Conservation (phyloP, 1,140 invertebrate genomes). For the Pantala flavescens region DNA sequence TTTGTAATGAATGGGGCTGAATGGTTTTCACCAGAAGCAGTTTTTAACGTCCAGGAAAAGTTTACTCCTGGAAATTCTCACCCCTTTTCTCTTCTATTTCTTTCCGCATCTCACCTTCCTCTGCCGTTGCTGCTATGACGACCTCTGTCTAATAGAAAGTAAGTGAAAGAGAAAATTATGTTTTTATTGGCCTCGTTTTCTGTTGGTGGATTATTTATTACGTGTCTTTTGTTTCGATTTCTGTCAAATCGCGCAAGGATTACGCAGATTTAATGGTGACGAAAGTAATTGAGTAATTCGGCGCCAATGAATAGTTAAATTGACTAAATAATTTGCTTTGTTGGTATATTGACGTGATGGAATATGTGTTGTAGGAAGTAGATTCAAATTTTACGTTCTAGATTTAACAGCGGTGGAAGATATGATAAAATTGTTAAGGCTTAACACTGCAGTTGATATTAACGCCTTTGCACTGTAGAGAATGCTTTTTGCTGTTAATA, state of each 20-base stretch:
- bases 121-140: constrained; percentile 6
- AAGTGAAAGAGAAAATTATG: neutral
- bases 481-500: neutral
- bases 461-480: neutral
- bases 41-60: neutral
- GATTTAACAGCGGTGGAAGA: neutral
- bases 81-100: constrained; percentile 5
- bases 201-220: neutral
- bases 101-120: neutral
- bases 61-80: neutral
- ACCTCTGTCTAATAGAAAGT: constrained; percentile 6
- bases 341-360: too few relatives aligned
- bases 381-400: neutral
- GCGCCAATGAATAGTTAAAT: too few relatives aligned
- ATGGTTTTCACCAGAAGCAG: neutral
- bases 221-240: too few relatives aligned
- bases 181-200: neutral
- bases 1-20: neutral
- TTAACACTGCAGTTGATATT: constrained; percentile 3
- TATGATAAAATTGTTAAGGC: neutral
- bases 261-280: too few relatives aligned
- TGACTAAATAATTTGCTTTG: too few relatives aligned
- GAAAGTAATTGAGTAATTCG: too few relatives aligned
- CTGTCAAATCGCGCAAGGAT: too few relatives aligned
- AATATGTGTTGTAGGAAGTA: neutral